Percentiles rank a stretch among this genome's conserved stretches.
phyloP scores from a whole-genome alignment of 2,888 invertebrate species.

The Tenthredo distinguenda region DNA sequence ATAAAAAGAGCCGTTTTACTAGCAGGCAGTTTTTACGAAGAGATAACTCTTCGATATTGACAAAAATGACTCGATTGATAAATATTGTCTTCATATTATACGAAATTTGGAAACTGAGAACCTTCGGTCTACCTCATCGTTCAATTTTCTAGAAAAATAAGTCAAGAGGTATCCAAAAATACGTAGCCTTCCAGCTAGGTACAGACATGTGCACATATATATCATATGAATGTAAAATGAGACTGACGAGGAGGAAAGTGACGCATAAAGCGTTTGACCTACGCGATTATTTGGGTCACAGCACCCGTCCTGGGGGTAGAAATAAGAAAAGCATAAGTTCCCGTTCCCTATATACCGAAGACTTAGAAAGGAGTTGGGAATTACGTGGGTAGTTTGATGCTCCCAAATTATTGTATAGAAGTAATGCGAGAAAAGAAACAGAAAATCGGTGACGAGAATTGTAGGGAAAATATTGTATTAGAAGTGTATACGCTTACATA shows the following conservation, averaged over 20 bases:
- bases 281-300: constrained; percentile 43
- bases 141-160: background rate
- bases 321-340: background rate
- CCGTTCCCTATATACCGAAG: background rate
- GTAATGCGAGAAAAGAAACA: background rate
- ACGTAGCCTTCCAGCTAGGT: background rate
- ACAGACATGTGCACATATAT: background rate
- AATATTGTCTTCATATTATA: background rate
- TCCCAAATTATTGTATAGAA: background rate
- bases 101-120: background rate
- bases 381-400: background rate
- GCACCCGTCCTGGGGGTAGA: constrained; percentile 36
- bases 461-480: background rate
- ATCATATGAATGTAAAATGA: background rate
- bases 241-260: background rate
- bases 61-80: background rate
- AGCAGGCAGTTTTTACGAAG: background rate
- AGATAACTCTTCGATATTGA: background rate
- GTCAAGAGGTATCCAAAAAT: background rate
- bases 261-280: constrained; percentile 29
- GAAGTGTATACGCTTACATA: background rate
- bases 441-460: background rate
- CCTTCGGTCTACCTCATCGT: background rate
- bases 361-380: background rate
- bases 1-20: background rate